Percentiles rank a stretch among this genome's conserved stretches.
phyloP scores from a whole-genome alignment of 37 sponge, comb jelly and placozoan genomes.

The Diacarnus erythraeanus region DNA sequence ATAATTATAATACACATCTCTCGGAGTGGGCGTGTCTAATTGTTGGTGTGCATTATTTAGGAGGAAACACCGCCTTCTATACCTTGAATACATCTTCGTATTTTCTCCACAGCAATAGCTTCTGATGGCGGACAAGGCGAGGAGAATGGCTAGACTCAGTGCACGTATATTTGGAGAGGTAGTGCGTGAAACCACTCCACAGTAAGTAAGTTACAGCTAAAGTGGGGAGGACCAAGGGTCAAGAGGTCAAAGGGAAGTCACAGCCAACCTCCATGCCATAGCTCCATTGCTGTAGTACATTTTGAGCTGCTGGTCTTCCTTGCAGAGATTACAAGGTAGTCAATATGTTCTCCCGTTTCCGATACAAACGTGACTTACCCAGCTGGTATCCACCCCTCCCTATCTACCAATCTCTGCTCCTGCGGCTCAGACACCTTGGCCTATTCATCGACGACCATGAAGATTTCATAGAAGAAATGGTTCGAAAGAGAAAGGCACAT shows the following conservation, averaged over 20 bases:
- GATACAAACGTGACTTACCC: slow-evolving; percentile 39
- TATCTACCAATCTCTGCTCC: slow-evolving; percentile 48
- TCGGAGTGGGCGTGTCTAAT: background rate
- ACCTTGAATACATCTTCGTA: too few species aligned
- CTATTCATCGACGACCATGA: slow-evolving; percentile 79
- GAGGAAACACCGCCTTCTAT: background rate
- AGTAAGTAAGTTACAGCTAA: slow-evolving; percentile 33
- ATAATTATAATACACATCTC: too few species aligned
- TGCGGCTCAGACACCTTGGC: slow-evolving; percentile 58
- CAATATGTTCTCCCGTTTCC: slow-evolving; percentile 54
- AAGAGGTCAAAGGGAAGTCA: too few species aligned
- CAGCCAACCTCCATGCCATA: too few species aligned
- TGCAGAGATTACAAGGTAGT: slow-evolving; percentile 68
- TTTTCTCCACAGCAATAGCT: background rate
- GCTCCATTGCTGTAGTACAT: background rate
- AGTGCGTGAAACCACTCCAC: slow-evolving; percentile 41
- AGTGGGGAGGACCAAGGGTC: background rate
- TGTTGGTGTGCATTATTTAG: slow-evolving; percentile 4
- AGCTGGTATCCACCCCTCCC: slow-evolving; percentile 76
- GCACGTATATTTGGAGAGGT: slow-evolving; percentile 86
- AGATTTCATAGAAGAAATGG: slow-evolving; percentile 70
- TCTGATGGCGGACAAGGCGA: background rate
- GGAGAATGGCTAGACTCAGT: slow-evolving; percentile 63
- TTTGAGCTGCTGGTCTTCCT: background rate
- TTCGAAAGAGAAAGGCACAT: slow-evolving; percentile 40